Evolutionary conservation across 2,113 vertebrate species (phyloP), one percentile per base, ranked within the genome.

Genomic region (Orthochromis indermauri): DNA sequence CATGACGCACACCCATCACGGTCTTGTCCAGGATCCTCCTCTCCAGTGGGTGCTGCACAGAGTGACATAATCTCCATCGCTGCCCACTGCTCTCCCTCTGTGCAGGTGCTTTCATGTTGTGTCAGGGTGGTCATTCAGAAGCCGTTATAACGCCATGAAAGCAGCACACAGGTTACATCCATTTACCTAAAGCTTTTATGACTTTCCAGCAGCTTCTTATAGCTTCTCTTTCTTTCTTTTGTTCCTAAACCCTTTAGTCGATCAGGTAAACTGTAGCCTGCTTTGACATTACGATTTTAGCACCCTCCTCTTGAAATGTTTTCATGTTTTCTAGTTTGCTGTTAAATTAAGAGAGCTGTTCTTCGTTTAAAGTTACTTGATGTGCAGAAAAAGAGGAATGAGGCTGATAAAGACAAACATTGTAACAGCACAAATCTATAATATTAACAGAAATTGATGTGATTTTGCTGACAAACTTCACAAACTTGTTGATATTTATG

Each of bases 31-130:
- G 86, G 89, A 83, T 80, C 90, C 90, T 92, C 88, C 89, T 92
- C 89, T 90, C 88, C 83, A 81, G 93, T 94, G 92, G 91, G 92
- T 63, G 91, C 92, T 88, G 17, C 26, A 31, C 86, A 33, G 51
- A 85, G 89, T 93, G 92, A 92, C 90, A 90, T 94, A 86, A 95
- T 92, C 92, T 88, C 88, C 59, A 88, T 86, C 31, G 8, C 91
- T 90, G 92, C 93, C 92, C 93, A 91, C 92, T 87, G 83, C 7
- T 85, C 87, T 83, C 85, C 80, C 80, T 63, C 83, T 5, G 49
- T 45, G 86, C 90, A 93, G 92, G 86, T 92, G 90, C 53, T 83
- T 83, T 91, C 19, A 2, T 55, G 5, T 68, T 31, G 47, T 45
- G 40, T 53, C 63, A 76, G 6, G 31, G 59, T 21, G 14, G 13